Base-by-base conservation (phyloP, 1,140 invertebrate genomes). In the Octopus bimaculoides region DNA sequence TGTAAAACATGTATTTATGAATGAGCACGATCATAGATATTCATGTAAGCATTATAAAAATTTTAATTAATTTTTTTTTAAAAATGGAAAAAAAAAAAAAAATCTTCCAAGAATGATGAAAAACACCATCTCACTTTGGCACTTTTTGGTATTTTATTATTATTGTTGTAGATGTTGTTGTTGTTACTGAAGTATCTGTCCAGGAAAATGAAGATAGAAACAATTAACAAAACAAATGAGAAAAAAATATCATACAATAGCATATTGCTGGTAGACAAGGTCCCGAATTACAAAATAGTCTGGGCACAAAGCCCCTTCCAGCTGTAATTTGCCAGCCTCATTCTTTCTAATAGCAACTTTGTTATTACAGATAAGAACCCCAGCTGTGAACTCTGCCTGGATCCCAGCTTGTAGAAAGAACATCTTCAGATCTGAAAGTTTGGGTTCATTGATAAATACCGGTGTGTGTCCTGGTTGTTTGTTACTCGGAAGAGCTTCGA, bases 371-470 rank as follows among this genome's bases (percentile, higher is more conserved):
- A 97, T 97, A 1, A 99, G 91, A 71, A 98, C 95, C 78, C 98
- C 98, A 55, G 94, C 96, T 75, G 93, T 94, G 91, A 99, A 98
- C 92, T 99, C 98, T 0, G 97, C 97, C 80, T 92, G 91, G 82
- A 99, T 96, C 75, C 96, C 97, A 86, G 93, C 92, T 84, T 93
- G 94, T 54, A 94, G 93, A n/a, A 99, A 91, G n/a, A 97, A 92
- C 90, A 97, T 95, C 88, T 99, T 98, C 85, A 99, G 96, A 89
- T 99, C 98, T 0, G 96, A 98, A 55, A 99, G 90, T 88, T 98
- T 98, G 52, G 99, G 91, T 88, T 98, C 95, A 91, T 99, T 99
- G 54, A 99, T 93, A 88, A 98, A 98, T 4, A 96, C 94, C 0
- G 96, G 94, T 82, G 94, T 92, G 91, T 99, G 98, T 8, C 93